A percentile compares a stretch with the other conserved stretches of the same genome.
phyloP scores from a whole-genome alignment of 2,797 vertebrate genomes.

The Pseudochirops cupreus region DNA sequence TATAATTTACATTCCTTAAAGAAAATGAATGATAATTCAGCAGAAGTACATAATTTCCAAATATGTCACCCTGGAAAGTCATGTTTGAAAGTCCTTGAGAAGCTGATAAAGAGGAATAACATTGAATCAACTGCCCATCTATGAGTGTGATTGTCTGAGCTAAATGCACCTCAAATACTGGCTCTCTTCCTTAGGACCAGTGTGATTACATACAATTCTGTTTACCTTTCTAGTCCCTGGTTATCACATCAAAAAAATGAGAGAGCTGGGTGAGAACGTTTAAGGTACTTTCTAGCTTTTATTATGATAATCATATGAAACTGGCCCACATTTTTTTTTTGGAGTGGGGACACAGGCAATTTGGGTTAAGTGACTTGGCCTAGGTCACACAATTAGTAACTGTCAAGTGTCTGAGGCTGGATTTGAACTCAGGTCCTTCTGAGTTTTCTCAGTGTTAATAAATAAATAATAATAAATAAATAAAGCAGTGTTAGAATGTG shows the following conservation, averaged over 20 bases:
- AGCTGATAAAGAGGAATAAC: conserved; percentile 59
- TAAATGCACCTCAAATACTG: neutral
- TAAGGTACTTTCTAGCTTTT: neutral
- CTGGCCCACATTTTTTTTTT: too few species aligned
- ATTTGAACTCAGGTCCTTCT: too few species aligned
- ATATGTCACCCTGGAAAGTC: neutral
- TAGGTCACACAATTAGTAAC: too few species aligned
- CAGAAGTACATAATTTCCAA: conserved; percentile 54
- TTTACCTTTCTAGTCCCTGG: neutral
- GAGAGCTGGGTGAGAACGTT: neutral
- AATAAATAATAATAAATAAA: neutral
- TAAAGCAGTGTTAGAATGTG: neutral
- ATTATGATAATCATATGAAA: neutral
- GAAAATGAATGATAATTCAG: conserved; percentile 29
- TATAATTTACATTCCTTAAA: conserved; percentile 37
- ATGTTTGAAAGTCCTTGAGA: conserved; percentile 48
- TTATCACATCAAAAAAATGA: neutral
- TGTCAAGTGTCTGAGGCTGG: too few species aligned
- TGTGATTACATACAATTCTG: neutral
- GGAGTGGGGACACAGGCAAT: too few species aligned
- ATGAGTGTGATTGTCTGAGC: conserved; percentile 34
- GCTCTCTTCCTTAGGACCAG: neutral
- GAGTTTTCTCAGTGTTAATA: too few species aligned
- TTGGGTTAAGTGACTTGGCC: too few species aligned
- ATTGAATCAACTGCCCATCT: conserved; percentile 47